Evolutionary conservation across 1,140 invertebrate species (phyloP).

Genomic region (Anagrus nilaparvatae): DNA sequence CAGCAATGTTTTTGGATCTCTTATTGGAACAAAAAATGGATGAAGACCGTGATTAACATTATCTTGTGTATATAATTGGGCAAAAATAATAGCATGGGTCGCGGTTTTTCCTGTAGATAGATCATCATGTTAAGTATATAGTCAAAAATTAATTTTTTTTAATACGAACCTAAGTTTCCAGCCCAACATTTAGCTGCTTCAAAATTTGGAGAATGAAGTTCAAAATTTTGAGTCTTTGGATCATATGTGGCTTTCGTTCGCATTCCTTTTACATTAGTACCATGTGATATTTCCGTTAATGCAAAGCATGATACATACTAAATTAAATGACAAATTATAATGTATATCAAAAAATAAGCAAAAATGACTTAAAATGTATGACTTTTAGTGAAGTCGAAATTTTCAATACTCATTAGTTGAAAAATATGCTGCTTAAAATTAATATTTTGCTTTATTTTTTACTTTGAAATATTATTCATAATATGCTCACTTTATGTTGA

Average conservation of each 20-base stretch:
- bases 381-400: too few species aligned
- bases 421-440: too few species aligned
- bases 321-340: too few species aligned
- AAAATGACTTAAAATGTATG: too few species aligned
- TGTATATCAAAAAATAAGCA: too few species aligned
- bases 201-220: constrained; percentile 86
- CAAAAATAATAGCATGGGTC: constrained; percentile 80
- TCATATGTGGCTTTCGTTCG: constrained; percentile 84
- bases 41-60: constrained; percentile 77
- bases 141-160: too few species aligned
- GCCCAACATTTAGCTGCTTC: constrained; percentile 92
- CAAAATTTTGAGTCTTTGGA: constrained; percentile 61
- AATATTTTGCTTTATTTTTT: too few species aligned
- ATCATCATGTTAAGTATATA: too few species aligned
- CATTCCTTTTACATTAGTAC: constrained; percentile 84
- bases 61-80: constrained; percentile 67
- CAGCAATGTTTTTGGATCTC: constrained; percentile 63
- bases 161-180: constrained; percentile 65
- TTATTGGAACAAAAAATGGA: constrained; percentile 71
- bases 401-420: too few species aligned
- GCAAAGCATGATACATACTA: constrained; percentile 72
- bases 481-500: constrained; percentile 52
- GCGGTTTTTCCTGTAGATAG: constrained; percentile 61
- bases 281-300: constrained; percentile 86
- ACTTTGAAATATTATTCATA: too few species aligned